phyloP scores from a whole-genome alignment of 2,888 invertebrate genomes.

The Julus scanicus region DNA sequence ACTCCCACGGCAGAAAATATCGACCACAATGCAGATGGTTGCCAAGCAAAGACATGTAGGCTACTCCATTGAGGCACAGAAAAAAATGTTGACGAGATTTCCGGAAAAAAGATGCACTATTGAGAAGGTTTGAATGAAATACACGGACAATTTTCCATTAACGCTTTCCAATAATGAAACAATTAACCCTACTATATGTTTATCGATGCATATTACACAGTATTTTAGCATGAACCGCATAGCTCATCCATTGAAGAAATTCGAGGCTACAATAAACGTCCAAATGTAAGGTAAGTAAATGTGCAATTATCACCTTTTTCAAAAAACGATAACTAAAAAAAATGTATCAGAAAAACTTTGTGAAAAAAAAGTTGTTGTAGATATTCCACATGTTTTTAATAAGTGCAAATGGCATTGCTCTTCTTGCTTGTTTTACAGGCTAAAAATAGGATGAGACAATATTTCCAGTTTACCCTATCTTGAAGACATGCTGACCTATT shows the following conservation, averaged over 20 bases:
- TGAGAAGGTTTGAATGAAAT: background rate
- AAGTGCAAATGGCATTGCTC: no score
- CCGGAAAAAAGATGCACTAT: background rate
- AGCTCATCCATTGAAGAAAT: no score
- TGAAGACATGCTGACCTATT: background rate
- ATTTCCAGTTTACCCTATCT: no score
- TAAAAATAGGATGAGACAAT: no score
- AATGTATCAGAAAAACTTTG: no score
- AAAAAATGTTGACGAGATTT: background rate
- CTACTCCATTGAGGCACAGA: background rate
- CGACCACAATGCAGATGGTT: slow-evolving; percentile 28
- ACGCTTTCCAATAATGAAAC: background rate
- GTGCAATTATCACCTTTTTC: background rate
- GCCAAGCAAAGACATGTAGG: background rate
- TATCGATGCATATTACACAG: background rate
- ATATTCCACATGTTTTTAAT: background rate
- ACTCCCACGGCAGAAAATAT: slow-evolving; percentile 24
- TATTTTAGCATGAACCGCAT: no score
- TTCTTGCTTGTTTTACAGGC: no score
- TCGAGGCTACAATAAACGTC: no score
- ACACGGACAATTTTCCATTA: background rate
- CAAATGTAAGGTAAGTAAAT: no score
- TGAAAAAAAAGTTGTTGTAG: no score
- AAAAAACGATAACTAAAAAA: no score
- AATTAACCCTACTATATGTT: background rate